Conservation (phyloP, 2,888 invertebrate species). For the Pterobdella sp. region DNA sequence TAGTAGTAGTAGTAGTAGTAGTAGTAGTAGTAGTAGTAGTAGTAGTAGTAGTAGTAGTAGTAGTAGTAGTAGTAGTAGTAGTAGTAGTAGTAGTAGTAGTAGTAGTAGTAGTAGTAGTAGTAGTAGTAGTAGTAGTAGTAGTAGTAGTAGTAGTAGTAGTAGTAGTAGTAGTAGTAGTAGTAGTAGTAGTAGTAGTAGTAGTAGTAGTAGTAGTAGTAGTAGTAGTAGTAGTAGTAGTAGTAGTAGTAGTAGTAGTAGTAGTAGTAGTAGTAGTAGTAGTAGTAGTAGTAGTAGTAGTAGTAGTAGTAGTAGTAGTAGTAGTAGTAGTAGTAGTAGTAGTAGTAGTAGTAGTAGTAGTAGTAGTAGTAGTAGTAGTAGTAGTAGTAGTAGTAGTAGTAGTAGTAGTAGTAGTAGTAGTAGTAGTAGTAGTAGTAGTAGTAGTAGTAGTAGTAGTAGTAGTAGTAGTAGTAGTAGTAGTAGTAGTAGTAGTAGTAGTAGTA, state of each 20-base stretch:
- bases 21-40: background rate
- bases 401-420: conserved; percentile 17
- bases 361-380: conserved; percentile 2
- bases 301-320: conserved; percentile 27
- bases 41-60: background rate
- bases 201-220: conserved; percentile 26
- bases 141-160: background rate
- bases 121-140: background rate
- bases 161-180: background rate
- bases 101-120: background rate
- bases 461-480: conserved; percentile 20
- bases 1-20: background rate
- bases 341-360: conserved; percentile 27
- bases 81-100: background rate
- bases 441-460: conserved; percentile 9
- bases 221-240: conserved; percentile 27
- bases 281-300: conserved; percentile 27
- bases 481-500: conserved; percentile 20
- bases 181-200: conserved; percentile 24
- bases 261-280: conserved; percentile 27
- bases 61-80: background rate
- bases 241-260: conserved; percentile 27
- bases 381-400: background rate
- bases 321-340: conserved; percentile 27
- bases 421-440: background rate